These are phyloP conservation scores for Scrobipalpa costella DNA, from an alignment of 2,888 invertebrate genomes.

Conservation along the genomic window DNA sequence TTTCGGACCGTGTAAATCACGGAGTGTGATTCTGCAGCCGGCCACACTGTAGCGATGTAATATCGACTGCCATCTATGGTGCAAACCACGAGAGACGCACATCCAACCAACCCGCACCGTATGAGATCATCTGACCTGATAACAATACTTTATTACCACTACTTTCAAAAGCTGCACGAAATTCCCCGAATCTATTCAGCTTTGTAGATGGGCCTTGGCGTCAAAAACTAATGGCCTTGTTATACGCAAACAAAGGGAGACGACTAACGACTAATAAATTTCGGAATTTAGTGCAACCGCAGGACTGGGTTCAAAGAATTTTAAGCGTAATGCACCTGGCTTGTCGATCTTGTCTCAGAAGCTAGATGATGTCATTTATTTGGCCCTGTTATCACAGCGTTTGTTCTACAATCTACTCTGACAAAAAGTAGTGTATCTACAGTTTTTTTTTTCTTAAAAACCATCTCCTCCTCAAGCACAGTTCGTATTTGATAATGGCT, in stretches of 20 bases:
- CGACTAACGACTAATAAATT: constrained; percentile 21
- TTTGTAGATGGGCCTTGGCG: constrained; percentile 7
- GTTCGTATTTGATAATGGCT: no score
- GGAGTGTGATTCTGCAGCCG: constrained; percentile 34
- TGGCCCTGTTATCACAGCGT: neutral
- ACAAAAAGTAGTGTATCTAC: no score
- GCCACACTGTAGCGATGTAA: constrained; percentile 27
- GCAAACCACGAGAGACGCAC: constrained; percentile 23
- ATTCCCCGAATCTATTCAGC: constrained; percentile 17
- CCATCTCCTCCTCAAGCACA: neutral
- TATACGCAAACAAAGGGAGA: constrained; percentile 18
- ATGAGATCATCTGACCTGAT: constrained; percentile 21
- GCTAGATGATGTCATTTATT: neutral
- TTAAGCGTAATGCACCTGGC: neutral
- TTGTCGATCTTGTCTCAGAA: neutral
- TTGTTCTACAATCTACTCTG: neutral
- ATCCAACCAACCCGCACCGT: neutral
- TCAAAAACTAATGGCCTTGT: constrained; percentile 8
- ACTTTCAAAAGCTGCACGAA: constrained; percentile 20
- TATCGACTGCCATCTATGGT: constrained; percentile 21
- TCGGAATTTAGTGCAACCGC: constrained; percentile 14
- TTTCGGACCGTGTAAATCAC: constrained; percentile 64
- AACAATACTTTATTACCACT: constrained; percentile 24
- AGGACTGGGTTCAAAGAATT: constrained; percentile 15
- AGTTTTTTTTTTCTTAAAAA: neutral